Conservation (phyloP, 2,888 invertebrate genomes). For the Caenorhabditis virilis region DNA sequence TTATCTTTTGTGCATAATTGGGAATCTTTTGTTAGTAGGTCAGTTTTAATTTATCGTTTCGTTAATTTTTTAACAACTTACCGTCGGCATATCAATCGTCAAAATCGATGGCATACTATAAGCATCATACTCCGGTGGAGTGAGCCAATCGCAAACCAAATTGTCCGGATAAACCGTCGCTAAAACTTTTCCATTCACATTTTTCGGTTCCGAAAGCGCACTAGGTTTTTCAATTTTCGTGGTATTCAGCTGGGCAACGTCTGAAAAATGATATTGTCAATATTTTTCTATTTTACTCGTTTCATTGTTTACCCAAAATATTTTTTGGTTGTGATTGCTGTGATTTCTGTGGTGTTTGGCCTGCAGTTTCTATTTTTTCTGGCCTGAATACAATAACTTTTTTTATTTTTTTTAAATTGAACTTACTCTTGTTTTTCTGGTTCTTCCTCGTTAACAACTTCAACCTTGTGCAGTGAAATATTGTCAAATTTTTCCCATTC, state of each 20-base stretch:
- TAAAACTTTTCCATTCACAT: slow-evolving; percentile 62
- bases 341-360: background rate
- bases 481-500: slow-evolving; percentile 37
- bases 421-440: background rate
- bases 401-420: too few species aligned
- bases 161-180: slow-evolving; percentile 64
- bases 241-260: too few species aligned
- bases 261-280: too few species aligned
- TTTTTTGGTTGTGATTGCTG: background rate
- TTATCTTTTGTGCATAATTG: background rate
- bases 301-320: slow-evolving; percentile 20
- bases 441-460: slow-evolving; percentile 11
- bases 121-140: slow-evolving; percentile 65
- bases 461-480: slow-evolving; percentile 22
- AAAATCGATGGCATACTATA: slow-evolving; percentile 62
- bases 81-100: slow-evolving; percentile 53
- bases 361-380: background rate
- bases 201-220: slow-evolving; percentile 16
- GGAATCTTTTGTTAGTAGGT: too few species aligned
- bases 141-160: slow-evolving; percentile 62
- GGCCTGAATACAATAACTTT: too few species aligned
- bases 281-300: too few species aligned
- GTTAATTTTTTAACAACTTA: slow-evolving; percentile 19
- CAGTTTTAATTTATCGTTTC: too few species aligned
- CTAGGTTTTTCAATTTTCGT: slow-evolving; percentile 8